A percentile compares a stretch with the other conserved stretches of the same genome.
phyloP scores from a whole-genome alignment of 2,888 invertebrate genomes.

The Drosophila nigricruria region DNA sequence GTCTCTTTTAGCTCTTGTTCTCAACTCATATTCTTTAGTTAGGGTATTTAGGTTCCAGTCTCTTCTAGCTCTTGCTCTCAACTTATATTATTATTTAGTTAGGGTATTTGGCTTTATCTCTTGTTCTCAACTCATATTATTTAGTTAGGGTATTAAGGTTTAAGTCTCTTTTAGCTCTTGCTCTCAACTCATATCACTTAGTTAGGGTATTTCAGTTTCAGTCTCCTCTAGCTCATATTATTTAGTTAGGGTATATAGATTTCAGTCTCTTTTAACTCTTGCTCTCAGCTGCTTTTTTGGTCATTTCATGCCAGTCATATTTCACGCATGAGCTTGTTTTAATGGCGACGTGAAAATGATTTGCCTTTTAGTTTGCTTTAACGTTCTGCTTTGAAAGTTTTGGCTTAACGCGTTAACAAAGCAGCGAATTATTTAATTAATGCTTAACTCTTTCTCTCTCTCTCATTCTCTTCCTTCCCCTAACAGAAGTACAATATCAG shows the following conservation, averaged over 20 bases:
- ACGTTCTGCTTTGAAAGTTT: constrained; percentile 26
- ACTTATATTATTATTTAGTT: too few species aligned
- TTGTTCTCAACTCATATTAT: too few species aligned
- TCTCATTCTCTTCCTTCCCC: constrained; percentile 66
- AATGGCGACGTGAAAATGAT: constrained; percentile 62
- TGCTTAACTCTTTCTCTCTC: constrained; percentile 19
- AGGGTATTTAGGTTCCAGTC: too few species aligned
- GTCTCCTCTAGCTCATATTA: not conserved
- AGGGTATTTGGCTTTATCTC: too few species aligned
- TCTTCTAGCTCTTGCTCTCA: too few species aligned
- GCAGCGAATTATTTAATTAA: constrained; percentile 32
- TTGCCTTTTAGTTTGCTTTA: constrained; percentile 41
- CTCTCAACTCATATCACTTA: too few species aligned
- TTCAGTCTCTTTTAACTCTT: not conserved
- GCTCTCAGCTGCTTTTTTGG: constrained; percentile 65
- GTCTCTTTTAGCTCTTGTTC: too few species aligned
- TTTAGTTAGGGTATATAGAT: constrained; percentile 9
- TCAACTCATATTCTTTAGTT: too few species aligned
- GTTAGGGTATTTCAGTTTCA: too few species aligned
- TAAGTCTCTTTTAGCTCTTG: too few species aligned
- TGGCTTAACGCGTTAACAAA: constrained; percentile 22
- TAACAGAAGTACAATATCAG: constrained; percentile 91
- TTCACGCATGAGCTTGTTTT: constrained; percentile 69
- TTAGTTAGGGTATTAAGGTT: too few species aligned
- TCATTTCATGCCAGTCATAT: constrained; percentile 81